Conservation (phyloP, 1,140 invertebrate species). For the Drosophila sucinea region DNA sequence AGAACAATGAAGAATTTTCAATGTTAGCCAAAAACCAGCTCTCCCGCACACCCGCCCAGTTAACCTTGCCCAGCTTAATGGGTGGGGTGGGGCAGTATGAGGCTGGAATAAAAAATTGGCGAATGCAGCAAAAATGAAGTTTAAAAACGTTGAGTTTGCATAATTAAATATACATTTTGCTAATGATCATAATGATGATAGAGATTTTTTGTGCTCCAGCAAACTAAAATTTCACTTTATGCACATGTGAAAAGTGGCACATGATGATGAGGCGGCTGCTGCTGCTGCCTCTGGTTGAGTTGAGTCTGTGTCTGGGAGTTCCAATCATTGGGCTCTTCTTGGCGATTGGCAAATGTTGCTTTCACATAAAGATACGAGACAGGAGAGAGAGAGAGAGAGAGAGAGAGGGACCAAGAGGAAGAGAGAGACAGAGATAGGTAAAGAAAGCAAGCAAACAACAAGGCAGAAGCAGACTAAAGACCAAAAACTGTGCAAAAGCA, state of each 20-base stretch:
- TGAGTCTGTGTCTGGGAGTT: slow-evolving; percentile 44
- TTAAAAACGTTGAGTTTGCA: slow-evolving; percentile 10
- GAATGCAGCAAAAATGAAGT: slow-evolving; percentile 23
- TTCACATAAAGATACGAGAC: slow-evolving; percentile 36
- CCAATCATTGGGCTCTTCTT: slow-evolving; percentile 71
- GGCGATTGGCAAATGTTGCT: slow-evolving; percentile 73
- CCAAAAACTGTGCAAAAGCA: slow-evolving; percentile 63
- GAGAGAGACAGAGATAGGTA: slow-evolving; percentile 7
- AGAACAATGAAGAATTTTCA: slow-evolving; percentile 52
- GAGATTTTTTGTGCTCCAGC: slow-evolving; percentile 46
- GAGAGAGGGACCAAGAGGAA: slow-evolving; percentile 26
- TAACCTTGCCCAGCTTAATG: slow-evolving; percentile 45
- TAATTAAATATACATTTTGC: slow-evolving; percentile 33
- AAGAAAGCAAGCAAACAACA: slow-evolving; percentile 42
- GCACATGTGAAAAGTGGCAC: slow-evolving; percentile 76
- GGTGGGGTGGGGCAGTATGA: neutral
- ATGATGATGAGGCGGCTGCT: slow-evolving; percentile 68
- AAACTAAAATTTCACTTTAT: slow-evolving; percentile 74
- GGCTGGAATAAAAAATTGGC: neutral
- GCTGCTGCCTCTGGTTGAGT: slow-evolving; percentile 35
- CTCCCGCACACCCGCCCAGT: slow-evolving; percentile 42
- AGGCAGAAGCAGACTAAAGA: slow-evolving; percentile 34
- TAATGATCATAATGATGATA: slow-evolving; percentile 32
- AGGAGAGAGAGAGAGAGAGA: slow-evolving; percentile 21
- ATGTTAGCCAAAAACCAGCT: slow-evolving; percentile 50